These are phyloP conservation scores for Oscarella lobularis DNA, from an alignment of 37 sponge, comb jelly and placozoan species.

Conservation along the genomic window DNA sequence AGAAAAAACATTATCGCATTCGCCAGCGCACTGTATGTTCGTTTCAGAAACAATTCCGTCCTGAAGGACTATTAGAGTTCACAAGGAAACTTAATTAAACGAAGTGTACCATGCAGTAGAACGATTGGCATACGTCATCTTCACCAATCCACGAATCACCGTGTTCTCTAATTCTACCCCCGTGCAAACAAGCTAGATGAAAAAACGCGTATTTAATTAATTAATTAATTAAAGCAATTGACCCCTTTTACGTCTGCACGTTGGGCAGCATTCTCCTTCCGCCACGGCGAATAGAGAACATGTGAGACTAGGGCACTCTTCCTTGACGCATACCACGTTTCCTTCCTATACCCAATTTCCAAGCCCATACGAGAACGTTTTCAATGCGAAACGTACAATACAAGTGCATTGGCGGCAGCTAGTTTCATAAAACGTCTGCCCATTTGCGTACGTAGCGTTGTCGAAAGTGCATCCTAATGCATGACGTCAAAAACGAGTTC, in stretches of 20 bases:
- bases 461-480: constrained; percentile 2
- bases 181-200: background rate
- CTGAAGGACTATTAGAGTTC: background rate
- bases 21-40: background rate
- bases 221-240: no score
- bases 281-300: background rate
- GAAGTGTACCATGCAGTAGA: background rate
- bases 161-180: background rate
- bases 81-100: background rate
- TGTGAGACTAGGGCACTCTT: background rate
- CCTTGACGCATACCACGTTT: background rate
- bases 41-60: background rate
- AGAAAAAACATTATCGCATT: background rate
- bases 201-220: no score
- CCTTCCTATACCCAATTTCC: background rate
- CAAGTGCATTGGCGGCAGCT: background rate
- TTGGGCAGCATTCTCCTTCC: constrained; percentile 2
- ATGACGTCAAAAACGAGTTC: background rate
- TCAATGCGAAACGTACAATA: background rate
- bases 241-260: background rate
- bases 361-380: background rate
- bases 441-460: background rate
- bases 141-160: background rate
- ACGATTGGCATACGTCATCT: background rate
- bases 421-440: background rate